Conservation (phyloP, 2,797 vertebrate species). For the Echeneis naucrates region DNA sequence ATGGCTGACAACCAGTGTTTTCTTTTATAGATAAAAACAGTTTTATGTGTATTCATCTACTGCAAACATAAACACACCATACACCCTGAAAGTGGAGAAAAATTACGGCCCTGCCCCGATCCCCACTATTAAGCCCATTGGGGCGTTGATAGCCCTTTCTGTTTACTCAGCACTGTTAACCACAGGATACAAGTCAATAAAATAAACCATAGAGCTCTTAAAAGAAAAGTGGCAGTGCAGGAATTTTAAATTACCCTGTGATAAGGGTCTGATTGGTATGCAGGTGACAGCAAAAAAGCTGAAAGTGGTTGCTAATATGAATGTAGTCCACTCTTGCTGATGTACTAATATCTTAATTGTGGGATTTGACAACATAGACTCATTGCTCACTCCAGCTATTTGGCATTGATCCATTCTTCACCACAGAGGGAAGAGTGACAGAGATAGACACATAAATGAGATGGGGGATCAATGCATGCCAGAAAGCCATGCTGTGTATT, state of each 20-base stretch:
- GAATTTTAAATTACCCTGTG: slow-evolving; percentile 21
- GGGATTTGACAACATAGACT: slow-evolving; percentile 44
- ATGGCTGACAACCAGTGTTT: not conserved
- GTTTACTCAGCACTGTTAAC: slow-evolving; percentile 37
- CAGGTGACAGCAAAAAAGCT: slow-evolving; percentile 29
- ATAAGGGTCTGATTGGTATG: slow-evolving; percentile 35
- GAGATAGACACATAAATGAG: slow-evolving; percentile 35
- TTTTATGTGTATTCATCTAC: not conserved
- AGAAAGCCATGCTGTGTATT: slow-evolving; percentile 33
- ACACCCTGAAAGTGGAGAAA: not conserved
- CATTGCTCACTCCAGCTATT: slow-evolving; percentile 31
- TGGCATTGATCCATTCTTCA: slow-evolving; percentile 51
- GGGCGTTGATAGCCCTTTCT: slow-evolving; percentile 31
- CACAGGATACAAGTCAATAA: slow-evolving; percentile 40
- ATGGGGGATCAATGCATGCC: slow-evolving; percentile 49
- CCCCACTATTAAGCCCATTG: slow-evolving; percentile 25
- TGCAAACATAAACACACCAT: not conserved
- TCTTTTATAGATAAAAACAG: not conserved
- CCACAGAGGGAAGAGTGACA: slow-evolving; percentile 29
- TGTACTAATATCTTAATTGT: slow-evolving; percentile 57
- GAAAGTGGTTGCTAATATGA: slow-evolving; percentile 48
- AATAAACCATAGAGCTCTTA: not conserved
- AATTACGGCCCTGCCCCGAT: not conserved
- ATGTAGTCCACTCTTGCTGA: slow-evolving; percentile 19
- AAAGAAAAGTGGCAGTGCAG: slow-evolving; percentile 24